Conservation (phyloP, 2,113 vertebrate species). For the Channa argus region DNA sequence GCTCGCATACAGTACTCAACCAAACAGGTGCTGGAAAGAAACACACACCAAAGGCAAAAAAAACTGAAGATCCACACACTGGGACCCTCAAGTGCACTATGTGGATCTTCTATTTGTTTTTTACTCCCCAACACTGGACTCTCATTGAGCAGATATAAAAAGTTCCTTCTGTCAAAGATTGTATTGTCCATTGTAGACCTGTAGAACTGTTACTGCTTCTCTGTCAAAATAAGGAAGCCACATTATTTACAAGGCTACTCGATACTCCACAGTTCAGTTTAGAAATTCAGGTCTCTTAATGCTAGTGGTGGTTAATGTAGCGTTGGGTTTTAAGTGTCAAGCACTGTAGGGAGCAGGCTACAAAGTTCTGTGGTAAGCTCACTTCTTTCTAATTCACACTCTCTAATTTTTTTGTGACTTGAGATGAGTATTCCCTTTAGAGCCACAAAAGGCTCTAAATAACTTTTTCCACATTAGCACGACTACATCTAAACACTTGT, state of each 20-base stretch:
- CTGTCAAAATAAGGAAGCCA: neutral
- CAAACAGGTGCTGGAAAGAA: too few relatives aligned
- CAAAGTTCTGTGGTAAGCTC: neutral
- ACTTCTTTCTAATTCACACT: neutral
- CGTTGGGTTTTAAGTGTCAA: too few relatives aligned
- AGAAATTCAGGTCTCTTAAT: neutral
- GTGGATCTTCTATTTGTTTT: too few relatives aligned
- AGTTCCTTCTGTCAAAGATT: too few relatives aligned
- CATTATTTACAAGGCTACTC: neutral
- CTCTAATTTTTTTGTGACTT: neutral
- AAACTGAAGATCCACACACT: too few relatives aligned
- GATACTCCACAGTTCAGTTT: neutral
- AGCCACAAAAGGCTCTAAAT: neutral
- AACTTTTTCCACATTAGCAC: neutral
- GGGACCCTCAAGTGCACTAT: too few relatives aligned
- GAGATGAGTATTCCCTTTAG: neutral
- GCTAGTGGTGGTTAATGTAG: neutral
- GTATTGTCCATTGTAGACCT: too few relatives aligned
- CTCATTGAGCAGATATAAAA: too few relatives aligned
- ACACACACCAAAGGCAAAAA: too few relatives aligned
- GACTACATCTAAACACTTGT: neutral
- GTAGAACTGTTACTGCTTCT: too few relatives aligned
- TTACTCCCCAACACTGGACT: too few relatives aligned
- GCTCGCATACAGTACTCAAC: too few relatives aligned
- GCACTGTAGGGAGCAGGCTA: neutral